phyloP scores from a whole-genome alignment of 2,113 vertebrate species.

The Glaucomys volans region DNA sequence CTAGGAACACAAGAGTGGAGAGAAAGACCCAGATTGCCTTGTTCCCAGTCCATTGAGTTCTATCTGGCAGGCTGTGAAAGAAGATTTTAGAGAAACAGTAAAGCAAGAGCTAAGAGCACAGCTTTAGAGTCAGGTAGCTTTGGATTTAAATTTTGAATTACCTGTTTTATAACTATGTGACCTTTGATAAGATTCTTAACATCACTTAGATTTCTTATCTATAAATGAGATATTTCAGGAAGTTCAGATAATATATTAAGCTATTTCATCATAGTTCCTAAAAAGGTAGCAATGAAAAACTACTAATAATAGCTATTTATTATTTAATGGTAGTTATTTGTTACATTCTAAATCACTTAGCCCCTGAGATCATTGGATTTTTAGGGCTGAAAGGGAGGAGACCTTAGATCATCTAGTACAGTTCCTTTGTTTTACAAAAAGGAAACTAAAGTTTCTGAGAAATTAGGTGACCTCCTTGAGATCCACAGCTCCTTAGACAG shows the following conservation, averaged over 20 bases:
- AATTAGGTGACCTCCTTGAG: background rate
- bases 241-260: conserved; percentile 1
- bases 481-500: background rate
- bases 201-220: conserved; percentile 16
- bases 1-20: background rate
- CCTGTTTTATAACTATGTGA: background rate
- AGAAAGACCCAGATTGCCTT: background rate
- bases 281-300: background rate
- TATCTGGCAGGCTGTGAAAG: background rate
- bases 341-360: conserved; percentile 32
- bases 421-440: background rate
- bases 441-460: background rate
- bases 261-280: background rate
- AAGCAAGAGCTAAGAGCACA: background rate
- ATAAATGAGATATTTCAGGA: background rate
- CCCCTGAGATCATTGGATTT: background rate
- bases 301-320: background rate
- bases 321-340: background rate
- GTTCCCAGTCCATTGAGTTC: background rate
- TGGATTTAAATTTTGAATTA: background rate
- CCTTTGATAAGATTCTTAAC: background rate
- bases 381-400: background rate
- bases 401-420: background rate
- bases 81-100: background rate
- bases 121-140: background rate